A percentile compares a stretch with the other conserved stretches of the same genome.
These are phyloP conservation scores for Heliconius ethilla DNA, from an alignment of 2,888 invertebrate species.

Conservation along the genomic window DNA sequence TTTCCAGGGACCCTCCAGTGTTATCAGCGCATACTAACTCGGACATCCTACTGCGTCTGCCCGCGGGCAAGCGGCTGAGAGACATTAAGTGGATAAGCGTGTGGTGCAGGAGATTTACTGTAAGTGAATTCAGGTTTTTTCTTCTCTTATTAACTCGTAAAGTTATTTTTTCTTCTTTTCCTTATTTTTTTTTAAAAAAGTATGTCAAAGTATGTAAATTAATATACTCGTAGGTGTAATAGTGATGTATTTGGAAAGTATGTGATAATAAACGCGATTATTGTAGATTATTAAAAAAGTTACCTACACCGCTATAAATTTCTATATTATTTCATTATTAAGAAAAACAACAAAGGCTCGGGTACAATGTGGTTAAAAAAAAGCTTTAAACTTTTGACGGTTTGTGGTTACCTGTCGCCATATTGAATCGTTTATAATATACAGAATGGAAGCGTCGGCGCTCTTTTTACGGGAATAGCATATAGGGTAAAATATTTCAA, in stretches of 20 bases:
- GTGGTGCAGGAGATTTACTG: conserved; percentile 95
- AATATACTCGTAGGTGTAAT: too few species aligned
- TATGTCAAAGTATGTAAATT: too few species aligned
- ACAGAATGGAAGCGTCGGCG: too few species aligned
- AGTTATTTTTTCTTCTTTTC: too few species aligned
- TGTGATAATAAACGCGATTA: too few species aligned
- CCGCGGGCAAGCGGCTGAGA: conserved; percentile 90
- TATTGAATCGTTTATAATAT: conserved; percentile 4
- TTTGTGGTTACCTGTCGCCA: conserved; percentile 15
- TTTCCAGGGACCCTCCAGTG: conserved; percentile 90
- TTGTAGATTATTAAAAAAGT: neutral
- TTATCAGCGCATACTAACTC: conserved; percentile 88
- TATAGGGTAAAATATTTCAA: too few species aligned
- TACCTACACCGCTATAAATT: too few species aligned
- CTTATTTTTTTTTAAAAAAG: too few species aligned
- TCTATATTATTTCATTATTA: neutral
- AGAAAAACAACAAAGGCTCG: neutral
- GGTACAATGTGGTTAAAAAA: conserved; percentile 2
- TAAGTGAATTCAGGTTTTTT: conserved; percentile 70
- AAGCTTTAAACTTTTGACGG: conserved; percentile 18
- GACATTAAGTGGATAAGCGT: conserved; percentile 96
- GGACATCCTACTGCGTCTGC: conserved; percentile 91
- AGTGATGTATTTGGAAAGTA: too few species aligned
- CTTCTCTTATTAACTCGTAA: neutral
- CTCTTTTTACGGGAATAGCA: too few species aligned